Evolutionary conservation across 2,888 invertebrate species (phyloP).

Genomic region (Pedicia rivosa): DNA sequence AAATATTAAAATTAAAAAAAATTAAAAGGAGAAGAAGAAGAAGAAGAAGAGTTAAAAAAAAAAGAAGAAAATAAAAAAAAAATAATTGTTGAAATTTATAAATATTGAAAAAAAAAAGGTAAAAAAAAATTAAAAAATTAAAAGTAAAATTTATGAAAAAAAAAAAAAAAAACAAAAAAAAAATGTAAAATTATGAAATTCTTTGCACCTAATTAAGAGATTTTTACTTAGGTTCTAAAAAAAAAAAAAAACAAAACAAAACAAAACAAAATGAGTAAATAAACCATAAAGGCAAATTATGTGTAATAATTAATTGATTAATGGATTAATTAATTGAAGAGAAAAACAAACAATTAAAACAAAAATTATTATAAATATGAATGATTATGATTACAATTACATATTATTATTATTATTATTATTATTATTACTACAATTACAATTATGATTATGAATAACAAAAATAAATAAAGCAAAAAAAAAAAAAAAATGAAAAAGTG

Average conservation of each 20-base stretch:
- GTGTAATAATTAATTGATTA: not conserved
- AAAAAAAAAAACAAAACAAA: conserved; percentile 4
- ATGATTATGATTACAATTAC: conserved; percentile 1
- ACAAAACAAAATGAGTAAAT: conserved; percentile 8
- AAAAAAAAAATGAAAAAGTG: conserved; percentile 5
- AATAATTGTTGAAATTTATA: too few relatives aligned
- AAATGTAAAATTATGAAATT: conserved; percentile 10
- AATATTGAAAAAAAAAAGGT: too few relatives aligned
- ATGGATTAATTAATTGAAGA: not conserved
- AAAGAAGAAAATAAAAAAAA: too few relatives aligned
- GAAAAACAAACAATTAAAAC: not conserved
- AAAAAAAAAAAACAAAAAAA: conserved; percentile 13
- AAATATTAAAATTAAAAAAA: conserved; percentile 4
- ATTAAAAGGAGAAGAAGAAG: not conserved
- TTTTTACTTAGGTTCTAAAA: conserved; percentile 11
- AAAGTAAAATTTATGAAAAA: conserved; percentile 12
- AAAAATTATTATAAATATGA: conserved; percentile 3
- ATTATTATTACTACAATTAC: not conserved
- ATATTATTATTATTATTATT: not conserved
- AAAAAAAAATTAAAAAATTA: conserved; percentile 1
- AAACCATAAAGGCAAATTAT: conserved; percentile 4
- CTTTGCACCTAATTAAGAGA: conserved; percentile 11
- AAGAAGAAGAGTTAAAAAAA: too few relatives aligned
- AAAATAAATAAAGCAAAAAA: conserved; percentile 8
- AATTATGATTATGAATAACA: not conserved